Base-by-base conservation (phyloP, 2,888 invertebrate species). In the Oligia fasciuncula region DNA sequence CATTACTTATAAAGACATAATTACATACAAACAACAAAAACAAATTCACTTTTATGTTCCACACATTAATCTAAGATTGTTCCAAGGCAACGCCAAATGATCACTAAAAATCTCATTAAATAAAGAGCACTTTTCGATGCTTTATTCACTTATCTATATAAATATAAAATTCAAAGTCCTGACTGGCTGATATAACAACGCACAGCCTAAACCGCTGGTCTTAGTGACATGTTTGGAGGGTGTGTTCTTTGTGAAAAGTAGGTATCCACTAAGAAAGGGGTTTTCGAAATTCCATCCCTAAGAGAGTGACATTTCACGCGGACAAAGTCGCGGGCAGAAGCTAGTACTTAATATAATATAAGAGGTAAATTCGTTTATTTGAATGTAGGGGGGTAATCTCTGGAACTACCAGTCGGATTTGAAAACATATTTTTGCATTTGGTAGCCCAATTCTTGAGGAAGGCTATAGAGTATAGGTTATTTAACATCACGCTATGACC, bases 101-200 rank as follows among this genome's bases (percentile, higher is more conserved):
- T 79, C 66, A 72, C 73, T 54, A 79, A 86, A 89, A 87, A 83
- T 77, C 75, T 83, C 84, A 85, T 85, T 85, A 87, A 87, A 78
- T 85, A 85, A 85, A 88, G 80, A 89, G 82, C 79, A 83, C 85
- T 91, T 90, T 85, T 88, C 82, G 76, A 90, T 88, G 87, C 80
- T 87, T 85, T 89, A 90, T 89, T 89, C 5, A 40, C 40, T 46
- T 46, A 46, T 43, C 43, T 43, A 9, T 9, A 43, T 43, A 43
- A 4, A 43, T 1, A 43, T 40, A 40, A 40, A 40, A 40, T 40
- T 40, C 40, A 6, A 40, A 40, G 40, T 40, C 40, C 40, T 40
- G 40, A 40, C 40, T 40, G 40, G 0, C 40, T 40, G 40, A 40
- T 40, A 40, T 40, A 40, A 0, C 40, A 40, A 40, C 40, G 5